Base-by-base conservation (phyloP, 1,140 invertebrate genomes). In the Thrips palmi region DNA sequence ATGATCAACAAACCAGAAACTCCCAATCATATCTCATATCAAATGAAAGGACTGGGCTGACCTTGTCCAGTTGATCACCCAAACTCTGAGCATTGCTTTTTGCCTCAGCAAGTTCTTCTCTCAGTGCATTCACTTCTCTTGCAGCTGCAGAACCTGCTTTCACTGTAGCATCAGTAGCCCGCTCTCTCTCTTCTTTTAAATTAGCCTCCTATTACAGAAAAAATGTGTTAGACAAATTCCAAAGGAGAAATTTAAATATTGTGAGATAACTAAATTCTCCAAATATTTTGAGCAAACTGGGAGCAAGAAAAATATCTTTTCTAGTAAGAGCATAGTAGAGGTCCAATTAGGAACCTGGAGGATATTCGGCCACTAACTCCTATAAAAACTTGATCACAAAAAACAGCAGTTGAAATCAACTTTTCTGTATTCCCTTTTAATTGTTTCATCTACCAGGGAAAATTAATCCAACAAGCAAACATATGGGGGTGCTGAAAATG, bases 11-110 rank as follows among this genome's bases (percentile, higher is more conserved):
- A n/a, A n/a, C n/a, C n/a, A n/a, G n/a, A n/a, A n/a, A n/a, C n/a
- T n/a, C n/a, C n/a, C n/a, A n/a, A n/a, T n/a, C n/a, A n/a, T n/a
- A n/a, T n/a, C n/a, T n/a, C n/a, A n/a, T n/a, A n/a, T n/a, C n/a
- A n/a, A n/a, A n/a, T n/a, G n/a, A n/a, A n/a, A n/a, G n/a, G n/a
- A n/a, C n/a, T n/a, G 12, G 20, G 2, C 24, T 11, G 20, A 70
- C 59, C 49, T 75, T 79, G 21, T 69, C 66, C 24, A 74, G 50
- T 47, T 77, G 72, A 34, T 69, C 64, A 44, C 67, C 67, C 12
- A 67, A 32, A 44, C 72, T 64, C 45, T 59, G 48, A 10, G 61
- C 43, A 42, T 63, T 61, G 42, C 49, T 56, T 38, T 56, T 50
- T 14, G 57, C 47, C 17, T 46, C 54, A 11, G 59, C 53, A 31